A percentile compares a stretch with the other conserved stretches of the same genome.
phyloP scores from a whole-genome alignment of 1,140 invertebrate genomes.

The Doryteuthis pealeii region DNA sequence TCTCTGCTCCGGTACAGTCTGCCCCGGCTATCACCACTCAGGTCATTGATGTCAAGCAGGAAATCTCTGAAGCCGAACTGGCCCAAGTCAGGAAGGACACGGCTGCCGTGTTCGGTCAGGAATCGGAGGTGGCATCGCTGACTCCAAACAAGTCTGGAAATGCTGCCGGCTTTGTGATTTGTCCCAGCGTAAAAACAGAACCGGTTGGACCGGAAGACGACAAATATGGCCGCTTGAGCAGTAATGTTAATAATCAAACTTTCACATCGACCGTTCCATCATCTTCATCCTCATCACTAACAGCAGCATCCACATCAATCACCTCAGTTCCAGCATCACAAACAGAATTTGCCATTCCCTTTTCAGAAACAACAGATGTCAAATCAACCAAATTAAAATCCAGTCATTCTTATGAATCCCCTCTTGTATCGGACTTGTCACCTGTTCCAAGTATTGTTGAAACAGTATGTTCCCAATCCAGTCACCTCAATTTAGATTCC shows the following conservation, averaged over 20 bases:
- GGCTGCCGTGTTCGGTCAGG: background rate
- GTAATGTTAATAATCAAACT: background rate
- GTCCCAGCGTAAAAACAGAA: background rate
- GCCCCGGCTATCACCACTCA: background rate
- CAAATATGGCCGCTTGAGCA: background rate
- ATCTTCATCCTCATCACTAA: background rate
- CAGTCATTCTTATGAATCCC: background rate
- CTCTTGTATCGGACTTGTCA: background rate
- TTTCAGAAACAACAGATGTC: background rate
- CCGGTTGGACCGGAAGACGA: background rate
- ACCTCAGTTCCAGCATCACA: background rate
- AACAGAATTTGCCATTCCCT: background rate
- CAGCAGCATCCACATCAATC: background rate
- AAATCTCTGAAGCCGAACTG: background rate
- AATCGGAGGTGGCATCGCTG: background rate
- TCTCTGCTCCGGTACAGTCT: background rate
- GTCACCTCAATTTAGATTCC: background rate
- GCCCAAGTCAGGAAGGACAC: background rate
- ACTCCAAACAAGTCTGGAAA: background rate
- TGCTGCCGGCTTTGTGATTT: background rate
- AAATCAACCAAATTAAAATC: background rate
- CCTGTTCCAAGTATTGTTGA: background rate
- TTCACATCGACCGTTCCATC: background rate
- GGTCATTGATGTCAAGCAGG: slow-evolving; percentile 4
- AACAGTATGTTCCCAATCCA: slow-evolving; percentile 1